A percentile compares a stretch with the other conserved stretches of the same genome.
These are phyloP conservation scores for Cryptocephalus moraei DNA, from an alignment of 2,888 invertebrate genomes.

Conservation along the genomic window DNA sequence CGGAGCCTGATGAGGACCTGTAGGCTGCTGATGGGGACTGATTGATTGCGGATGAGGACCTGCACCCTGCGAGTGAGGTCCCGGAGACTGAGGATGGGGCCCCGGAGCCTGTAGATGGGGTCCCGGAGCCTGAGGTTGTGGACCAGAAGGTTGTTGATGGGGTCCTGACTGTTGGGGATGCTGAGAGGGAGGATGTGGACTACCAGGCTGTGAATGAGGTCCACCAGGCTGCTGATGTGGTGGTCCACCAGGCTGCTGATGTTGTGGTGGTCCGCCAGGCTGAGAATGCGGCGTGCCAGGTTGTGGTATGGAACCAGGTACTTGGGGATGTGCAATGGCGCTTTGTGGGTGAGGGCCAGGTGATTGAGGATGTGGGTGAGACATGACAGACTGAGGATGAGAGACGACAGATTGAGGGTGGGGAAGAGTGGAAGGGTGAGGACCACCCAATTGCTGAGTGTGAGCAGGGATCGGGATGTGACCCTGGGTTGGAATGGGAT, in stretches of 20 bases:
- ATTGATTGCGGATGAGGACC: slow-evolving; percentile 19
- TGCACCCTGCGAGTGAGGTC: slow-evolving; percentile 13
- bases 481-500: too few relatives aligned
- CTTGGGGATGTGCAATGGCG: too few relatives aligned
- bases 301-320: background rate
- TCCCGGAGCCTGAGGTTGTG: slow-evolving; percentile 1
- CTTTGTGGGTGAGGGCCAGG: background rate
- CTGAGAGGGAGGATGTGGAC: slow-evolving; percentile 6
- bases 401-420: background rate
- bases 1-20: slow-evolving; percentile 11
- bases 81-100: slow-evolving; percentile 16
- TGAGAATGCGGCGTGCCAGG: background rate
- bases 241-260: slow-evolving; percentile 11
- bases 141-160: slow-evolving; percentile 12
- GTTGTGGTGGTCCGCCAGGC: slow-evolving; percentile 8
- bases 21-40: slow-evolving; percentile 8
- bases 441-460: background rate
- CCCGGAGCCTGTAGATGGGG: slow-evolving; percentile 16
- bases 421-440: background rate
- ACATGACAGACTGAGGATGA: background rate
- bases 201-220: background rate
- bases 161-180: background rate
- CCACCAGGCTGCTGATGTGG: slow-evolving; percentile 12
- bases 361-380: background rate
- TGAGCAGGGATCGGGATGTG: background rate